phyloP scores from a whole-genome alignment of 2,797 vertebrate species.

The Coregonus suidteri region DNA sequence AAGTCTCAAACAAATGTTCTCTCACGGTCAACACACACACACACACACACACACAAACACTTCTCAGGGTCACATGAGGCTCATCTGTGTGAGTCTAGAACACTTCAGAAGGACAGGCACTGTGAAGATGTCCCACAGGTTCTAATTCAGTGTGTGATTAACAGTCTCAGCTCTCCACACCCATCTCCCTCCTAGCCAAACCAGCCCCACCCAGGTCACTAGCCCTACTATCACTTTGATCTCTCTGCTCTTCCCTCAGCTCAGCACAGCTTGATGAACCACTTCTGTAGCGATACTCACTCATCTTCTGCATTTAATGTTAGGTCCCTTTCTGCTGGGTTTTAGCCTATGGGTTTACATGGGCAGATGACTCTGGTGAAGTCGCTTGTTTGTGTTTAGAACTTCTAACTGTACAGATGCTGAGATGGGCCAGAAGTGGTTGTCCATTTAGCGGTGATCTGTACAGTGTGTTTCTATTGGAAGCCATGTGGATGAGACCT shows the following conservation, averaged over 20 bases:
- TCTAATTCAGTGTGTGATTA: constrained; percentile 48
- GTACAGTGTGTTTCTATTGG: constrained; percentile 44
- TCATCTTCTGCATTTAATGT: constrained; percentile 38
- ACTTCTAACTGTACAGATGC: constrained; percentile 50
- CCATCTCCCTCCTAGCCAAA: constrained; percentile 35
- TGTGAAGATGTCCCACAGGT: constrained; percentile 33
- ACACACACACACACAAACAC: neutral
- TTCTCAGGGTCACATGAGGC: constrained; percentile 32
- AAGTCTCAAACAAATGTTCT: neutral
- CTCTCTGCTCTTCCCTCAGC: constrained; percentile 48
- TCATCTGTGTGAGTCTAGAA: constrained; percentile 6
- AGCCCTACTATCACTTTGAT: constrained; percentile 60
- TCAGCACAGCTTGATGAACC: constrained; percentile 55
- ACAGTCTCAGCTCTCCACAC: constrained; percentile 38
- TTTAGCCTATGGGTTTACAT: constrained; percentile 24
- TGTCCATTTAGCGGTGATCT: constrained; percentile 51
- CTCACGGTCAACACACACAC: neutral
- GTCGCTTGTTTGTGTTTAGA: constrained; percentile 59
- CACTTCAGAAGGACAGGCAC: constrained; percentile 25
- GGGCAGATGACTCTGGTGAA: constrained; percentile 22
- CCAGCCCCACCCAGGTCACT: constrained; percentile 67
- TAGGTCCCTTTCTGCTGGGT: constrained; percentile 2
- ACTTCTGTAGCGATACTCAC: constrained; percentile 48
- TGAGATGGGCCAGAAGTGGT: constrained; percentile 32
- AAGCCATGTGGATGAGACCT: constrained; percentile 34